Percentiles rank a stretch among this genome's conserved stretches.
These are phyloP conservation scores for Sylvia borin DNA, from an alignment of 2,797 vertebrate species.

Conservation along the genomic window DNA sequence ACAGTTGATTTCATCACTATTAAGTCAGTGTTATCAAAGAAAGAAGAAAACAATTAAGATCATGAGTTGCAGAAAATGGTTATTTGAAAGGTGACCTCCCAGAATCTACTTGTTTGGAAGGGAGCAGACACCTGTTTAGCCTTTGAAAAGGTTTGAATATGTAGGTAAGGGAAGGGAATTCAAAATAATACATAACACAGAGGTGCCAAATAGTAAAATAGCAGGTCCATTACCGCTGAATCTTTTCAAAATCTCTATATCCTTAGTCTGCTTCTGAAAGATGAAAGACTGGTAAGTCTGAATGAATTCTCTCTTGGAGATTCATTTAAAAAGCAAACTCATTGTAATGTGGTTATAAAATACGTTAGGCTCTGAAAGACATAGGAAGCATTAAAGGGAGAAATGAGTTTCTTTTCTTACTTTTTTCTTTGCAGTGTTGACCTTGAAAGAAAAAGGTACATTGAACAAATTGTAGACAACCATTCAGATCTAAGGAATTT, in stretches of 20 bases:
- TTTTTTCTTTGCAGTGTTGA: neutral
- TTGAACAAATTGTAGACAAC: neutral
- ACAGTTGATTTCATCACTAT: neutral
- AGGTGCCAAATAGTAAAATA: neutral
- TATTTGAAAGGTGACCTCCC: neutral
- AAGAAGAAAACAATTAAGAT: neutral
- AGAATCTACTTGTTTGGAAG: neutral
- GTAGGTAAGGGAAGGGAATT: neutral
- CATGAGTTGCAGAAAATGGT: fast-evolving
- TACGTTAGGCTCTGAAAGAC: neutral
- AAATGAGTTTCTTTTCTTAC: neutral
- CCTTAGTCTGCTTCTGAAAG: neutral
- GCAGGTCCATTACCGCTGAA: neutral
- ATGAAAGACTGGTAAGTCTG: neutral
- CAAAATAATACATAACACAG: neutral
- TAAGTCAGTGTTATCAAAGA: neutral
- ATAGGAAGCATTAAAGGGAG: neutral
- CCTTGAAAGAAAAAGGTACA: neutral
- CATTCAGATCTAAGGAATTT: neutral
- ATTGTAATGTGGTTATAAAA: constrained; percentile 8
- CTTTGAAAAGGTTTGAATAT: neutral
- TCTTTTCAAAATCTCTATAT: neutral
- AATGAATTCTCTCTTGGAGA: neutral
- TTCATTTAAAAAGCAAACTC: neutral
- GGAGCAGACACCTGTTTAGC: neutral